phyloP scores from a whole-genome alignment of 2,888 invertebrate species.

The Ormyrus labotus region DNA sequence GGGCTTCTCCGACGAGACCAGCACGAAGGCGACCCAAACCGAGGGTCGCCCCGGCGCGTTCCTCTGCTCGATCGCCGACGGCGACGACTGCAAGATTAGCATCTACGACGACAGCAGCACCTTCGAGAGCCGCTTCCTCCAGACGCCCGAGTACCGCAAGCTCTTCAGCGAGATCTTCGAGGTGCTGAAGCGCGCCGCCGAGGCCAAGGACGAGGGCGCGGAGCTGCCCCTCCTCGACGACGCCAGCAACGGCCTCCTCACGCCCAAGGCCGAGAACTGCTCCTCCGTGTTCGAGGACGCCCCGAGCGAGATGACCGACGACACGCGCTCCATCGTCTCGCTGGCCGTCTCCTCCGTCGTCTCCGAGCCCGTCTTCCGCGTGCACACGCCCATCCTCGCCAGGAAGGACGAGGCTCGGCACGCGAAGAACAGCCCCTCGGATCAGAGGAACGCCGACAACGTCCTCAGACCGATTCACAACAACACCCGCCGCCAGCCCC shows the following conservation, averaged over 20 bases:
- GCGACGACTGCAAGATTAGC: constrained; percentile 90
- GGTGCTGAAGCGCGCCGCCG: constrained; percentile 89
- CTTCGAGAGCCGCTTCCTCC: constrained; percentile 88
- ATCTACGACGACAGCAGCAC: constrained; percentile 88
- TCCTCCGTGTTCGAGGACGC: constrained; percentile 77
- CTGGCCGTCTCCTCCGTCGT: constrained; percentile 81
- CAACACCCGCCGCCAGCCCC: constrained; percentile 80
- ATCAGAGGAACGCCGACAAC: neutral
- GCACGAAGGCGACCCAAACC: constrained; percentile 87
- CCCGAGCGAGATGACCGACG: constrained; percentile 83
- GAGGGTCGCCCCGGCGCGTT: constrained; percentile 88
- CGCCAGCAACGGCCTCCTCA: constrained; percentile 63
- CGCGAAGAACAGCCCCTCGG: neutral
- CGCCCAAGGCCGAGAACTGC: constrained; percentile 18
- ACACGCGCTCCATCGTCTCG: constrained; percentile 85
- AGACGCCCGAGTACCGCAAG: constrained; percentile 88
- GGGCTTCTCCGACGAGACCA: constrained; percentile 90
- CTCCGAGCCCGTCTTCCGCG: constrained; percentile 71
- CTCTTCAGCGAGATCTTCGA: constrained; percentile 90
- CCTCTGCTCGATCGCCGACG: constrained; percentile 89
- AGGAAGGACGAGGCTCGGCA: constrained; percentile 13
- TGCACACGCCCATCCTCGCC: constrained; percentile 59
- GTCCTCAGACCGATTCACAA: neutral
- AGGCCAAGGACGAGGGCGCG: constrained; percentile 88
- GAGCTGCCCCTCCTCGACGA: constrained; percentile 84